phyloP scores from a whole-genome alignment of 2,888 invertebrate genomes.

The Xestia rhomboidea region DNA sequence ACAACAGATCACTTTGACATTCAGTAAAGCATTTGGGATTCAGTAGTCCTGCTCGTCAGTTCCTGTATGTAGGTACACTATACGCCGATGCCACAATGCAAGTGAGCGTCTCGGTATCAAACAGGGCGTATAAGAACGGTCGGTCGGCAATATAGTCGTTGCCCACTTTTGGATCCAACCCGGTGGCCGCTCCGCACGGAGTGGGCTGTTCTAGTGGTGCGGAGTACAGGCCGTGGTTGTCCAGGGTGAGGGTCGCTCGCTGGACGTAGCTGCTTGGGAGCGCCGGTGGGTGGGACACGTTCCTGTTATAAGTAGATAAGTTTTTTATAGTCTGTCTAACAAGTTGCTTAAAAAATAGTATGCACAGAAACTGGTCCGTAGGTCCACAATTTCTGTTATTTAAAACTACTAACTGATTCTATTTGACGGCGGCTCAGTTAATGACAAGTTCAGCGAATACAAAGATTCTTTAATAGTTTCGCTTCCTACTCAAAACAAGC shows the following conservation, averaged over 20 bases:
- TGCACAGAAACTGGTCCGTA: background rate
- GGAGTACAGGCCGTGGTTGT: slow-evolving; percentile 46
- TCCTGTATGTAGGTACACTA: slow-evolving; percentile 50
- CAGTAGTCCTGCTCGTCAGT: slow-evolving; percentile 4
- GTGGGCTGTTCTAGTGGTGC: background rate
- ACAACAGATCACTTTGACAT: background rate
- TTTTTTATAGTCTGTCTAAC: too few relatives aligned
- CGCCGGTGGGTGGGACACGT: slow-evolving; percentile 66
- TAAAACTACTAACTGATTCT: background rate
- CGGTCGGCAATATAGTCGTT: slow-evolving; percentile 50
- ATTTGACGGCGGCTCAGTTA: background rate
- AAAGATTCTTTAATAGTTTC: background rate
- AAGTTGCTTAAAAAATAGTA: background rate
- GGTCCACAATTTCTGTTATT: background rate
- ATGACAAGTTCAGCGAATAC: background rate
- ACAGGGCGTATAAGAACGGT: slow-evolving; percentile 56
- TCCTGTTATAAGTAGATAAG: slow-evolving; percentile 48
- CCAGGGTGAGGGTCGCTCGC: slow-evolving; percentile 54
- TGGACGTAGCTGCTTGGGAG: slow-evolving; percentile 63
- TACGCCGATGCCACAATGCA: slow-evolving; percentile 28
- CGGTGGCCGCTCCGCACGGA: background rate
- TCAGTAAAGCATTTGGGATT: background rate
- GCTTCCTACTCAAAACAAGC: background rate
- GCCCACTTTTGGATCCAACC: slow-evolving; percentile 35
- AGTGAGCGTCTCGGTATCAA: slow-evolving; percentile 55